phyloP scores from a whole-genome alignment of 2,888 invertebrate species.

The Lampropteryx suffumata region DNA sequence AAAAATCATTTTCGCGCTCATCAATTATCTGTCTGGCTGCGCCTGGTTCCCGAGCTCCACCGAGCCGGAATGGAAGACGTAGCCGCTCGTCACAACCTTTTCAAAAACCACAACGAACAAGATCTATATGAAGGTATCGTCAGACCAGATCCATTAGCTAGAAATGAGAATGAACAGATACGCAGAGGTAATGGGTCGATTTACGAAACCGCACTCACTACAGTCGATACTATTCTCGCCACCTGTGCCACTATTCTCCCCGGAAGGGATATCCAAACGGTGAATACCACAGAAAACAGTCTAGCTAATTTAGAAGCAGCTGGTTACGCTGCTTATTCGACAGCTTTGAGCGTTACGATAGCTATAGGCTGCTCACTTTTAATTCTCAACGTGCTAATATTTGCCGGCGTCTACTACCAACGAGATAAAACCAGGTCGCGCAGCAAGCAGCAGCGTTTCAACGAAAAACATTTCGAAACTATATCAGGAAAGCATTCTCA shows the following conservation, averaged over 20 bases:
- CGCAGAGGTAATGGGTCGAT: conserved; percentile 76
- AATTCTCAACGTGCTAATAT: conserved; percentile 91
- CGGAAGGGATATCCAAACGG: conserved; percentile 75
- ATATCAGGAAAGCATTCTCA: conserved; percentile 90
- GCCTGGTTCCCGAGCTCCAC: conserved; percentile 95
- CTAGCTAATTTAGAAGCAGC: conserved; percentile 91
- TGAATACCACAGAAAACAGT: conserved; percentile 86
- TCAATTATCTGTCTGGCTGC: conserved; percentile 97
- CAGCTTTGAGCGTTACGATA: conserved; percentile 89
- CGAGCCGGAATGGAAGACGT: conserved; percentile 95
- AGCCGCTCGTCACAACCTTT: conserved; percentile 93
- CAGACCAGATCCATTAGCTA: conserved; percentile 90
- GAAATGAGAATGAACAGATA: conserved; percentile 84
- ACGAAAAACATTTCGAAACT: conserved; percentile 87
- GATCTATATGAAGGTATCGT: conserved; percentile 95
- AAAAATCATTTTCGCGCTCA: conserved; percentile 97
- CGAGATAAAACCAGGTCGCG: conserved; percentile 86
- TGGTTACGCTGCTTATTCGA: conserved; percentile 89
- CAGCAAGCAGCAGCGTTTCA: conserved; percentile 88
- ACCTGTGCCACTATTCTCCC: conserved; percentile 87
- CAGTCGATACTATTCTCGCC: conserved; percentile 87
- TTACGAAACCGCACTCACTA: conserved; percentile 85
- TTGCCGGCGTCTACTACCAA: conserved; percentile 93
- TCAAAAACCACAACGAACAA: conserved; percentile 94
- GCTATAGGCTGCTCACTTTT: conserved; percentile 92